Base-by-base conservation (phyloP, 2,888 invertebrate species). In the Eilema sororculum region DNA sequence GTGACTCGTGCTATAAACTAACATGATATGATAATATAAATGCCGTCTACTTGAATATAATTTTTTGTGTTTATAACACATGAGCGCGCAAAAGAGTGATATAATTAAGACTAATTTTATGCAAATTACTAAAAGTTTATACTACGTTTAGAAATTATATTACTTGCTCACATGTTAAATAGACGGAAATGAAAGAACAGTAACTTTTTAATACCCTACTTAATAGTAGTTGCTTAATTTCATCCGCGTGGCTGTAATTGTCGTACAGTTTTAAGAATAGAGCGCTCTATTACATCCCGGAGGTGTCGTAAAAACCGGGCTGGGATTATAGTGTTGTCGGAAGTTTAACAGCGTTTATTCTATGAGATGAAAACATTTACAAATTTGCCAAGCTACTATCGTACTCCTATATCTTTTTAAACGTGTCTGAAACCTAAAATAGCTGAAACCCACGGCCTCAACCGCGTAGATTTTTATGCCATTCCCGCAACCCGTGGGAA, bases 1-100 rank as follows among this genome's bases (percentile, higher is more conserved):
- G 91, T 90, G 91, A 90, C 90, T 84, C 84, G 78, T 80, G 85
- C 80, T 87, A 82, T 84, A 84, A 85, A 86, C 83, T 85, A 83
- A 79, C 84, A 81, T 78, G 85, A 84, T 83, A 28, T 28, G 28
- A 28, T 28, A 84, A 10, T 60, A 86, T 84, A 83, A 86, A 85
- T 82, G 83, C 68, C 28, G 84, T 82, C 76, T 79, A 77, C 82
- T 79, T 80, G 71, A 78, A 77, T 71, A 77, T 73, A 65, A 65
- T 66, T 75, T 69, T 65, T 74, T 65, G 52, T 59, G 57, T 80
- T 25, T 70, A 76, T 67, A 46, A 71, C 65, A 64, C 72, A 72
- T 74, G 41, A 68, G 58, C 76, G 73, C 72, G 78, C 74, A 67
- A 74, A 76, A 74, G 71, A 71, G 70, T 75, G 71, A 75, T 74